Evolutionary conservation across 2,888 invertebrate species (phyloP).

Genomic region (Drosophila bunnanda): DNA sequence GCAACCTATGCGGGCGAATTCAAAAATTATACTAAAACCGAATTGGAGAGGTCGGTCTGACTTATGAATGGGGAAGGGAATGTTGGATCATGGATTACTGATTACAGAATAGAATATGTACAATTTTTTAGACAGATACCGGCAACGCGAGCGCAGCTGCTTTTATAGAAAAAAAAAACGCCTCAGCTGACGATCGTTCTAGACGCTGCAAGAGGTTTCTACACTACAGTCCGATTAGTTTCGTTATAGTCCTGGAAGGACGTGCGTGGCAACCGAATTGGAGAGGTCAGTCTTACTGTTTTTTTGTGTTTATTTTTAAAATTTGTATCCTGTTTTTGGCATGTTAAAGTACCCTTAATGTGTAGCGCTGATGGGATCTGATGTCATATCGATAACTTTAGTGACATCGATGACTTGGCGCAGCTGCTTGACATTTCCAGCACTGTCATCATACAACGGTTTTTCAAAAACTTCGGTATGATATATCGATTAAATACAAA

Average conservation of each 20-base stretch:
- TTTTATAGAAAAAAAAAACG: too few species aligned
- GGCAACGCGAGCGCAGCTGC: too few species aligned
- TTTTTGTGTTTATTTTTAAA: too few species aligned
- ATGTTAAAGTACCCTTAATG: not conserved
- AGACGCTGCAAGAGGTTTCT: too few species aligned
- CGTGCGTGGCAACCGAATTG: too few species aligned
- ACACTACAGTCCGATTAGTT: too few species aligned
- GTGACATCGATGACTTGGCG: not conserved
- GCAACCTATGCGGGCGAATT: constrained; percentile 21
- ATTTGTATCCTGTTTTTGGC: too few species aligned
- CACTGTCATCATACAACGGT: not conserved
- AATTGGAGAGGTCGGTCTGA: not conserved
- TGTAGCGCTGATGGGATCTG: not conserved
- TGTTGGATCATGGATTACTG: not conserved
- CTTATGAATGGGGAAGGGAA: not conserved
- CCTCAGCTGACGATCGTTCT: too few species aligned
- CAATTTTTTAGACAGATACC: too few species aligned
- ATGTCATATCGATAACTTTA: not conserved
- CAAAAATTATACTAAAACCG: constrained; percentile 15
- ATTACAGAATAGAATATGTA: not conserved
- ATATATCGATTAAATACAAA: too few species aligned
- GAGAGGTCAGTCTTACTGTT: too few species aligned
- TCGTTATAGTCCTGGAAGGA: too few species aligned
- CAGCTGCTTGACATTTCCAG: not conserved
- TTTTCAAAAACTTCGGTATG: not conserved